Conservation (phyloP, 2,888 invertebrate genomes). For the Meta bourneti region DNA sequence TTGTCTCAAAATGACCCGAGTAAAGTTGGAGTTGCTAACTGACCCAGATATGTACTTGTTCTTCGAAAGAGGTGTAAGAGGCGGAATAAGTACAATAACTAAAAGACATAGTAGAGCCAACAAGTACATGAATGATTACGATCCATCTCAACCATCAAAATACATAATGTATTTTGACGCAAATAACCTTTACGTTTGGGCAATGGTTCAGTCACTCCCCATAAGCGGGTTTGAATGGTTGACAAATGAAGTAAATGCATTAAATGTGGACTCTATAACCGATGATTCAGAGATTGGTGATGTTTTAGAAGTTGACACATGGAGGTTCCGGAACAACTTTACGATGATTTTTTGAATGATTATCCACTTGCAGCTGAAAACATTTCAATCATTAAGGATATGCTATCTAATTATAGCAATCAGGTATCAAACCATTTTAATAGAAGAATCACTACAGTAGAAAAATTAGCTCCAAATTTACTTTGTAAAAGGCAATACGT, state of each 20-base stretch:
- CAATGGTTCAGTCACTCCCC: slow-evolving; percentile 62
- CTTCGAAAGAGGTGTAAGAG: slow-evolving; percentile 1
- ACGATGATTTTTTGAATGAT: slow-evolving; percentile 72
- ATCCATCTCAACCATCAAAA: neutral
- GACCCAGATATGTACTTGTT: too few species aligned
- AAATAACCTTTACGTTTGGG: slow-evolving; percentile 76
- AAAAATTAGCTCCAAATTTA: slow-evolving; percentile 1
- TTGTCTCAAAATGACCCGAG: slow-evolving; percentile 7
- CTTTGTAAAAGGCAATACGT: too few species aligned
- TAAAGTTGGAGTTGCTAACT: slow-evolving; percentile 25
- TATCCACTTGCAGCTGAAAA: slow-evolving; percentile 47
- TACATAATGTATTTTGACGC: slow-evolving; percentile 65
- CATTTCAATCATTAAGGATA: neutral
- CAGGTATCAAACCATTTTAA: neutral
- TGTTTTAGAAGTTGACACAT: slow-evolving; percentile 38
- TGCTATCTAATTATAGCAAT: neutral
- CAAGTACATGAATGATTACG: neutral
- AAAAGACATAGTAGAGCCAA: slow-evolving; percentile 1
- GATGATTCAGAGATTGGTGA: slow-evolving; percentile 21
- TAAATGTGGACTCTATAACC: neutral
- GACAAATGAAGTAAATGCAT: neutral
- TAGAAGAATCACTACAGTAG: neutral
- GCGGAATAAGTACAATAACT: slow-evolving; percentile 3
- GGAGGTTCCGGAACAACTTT: slow-evolving; percentile 26
- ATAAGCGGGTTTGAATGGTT: slow-evolving; percentile 48